Evolutionary conservation across 2,113 vertebrate species (phyloP).

Genomic region (Gavia stellata): DNA sequence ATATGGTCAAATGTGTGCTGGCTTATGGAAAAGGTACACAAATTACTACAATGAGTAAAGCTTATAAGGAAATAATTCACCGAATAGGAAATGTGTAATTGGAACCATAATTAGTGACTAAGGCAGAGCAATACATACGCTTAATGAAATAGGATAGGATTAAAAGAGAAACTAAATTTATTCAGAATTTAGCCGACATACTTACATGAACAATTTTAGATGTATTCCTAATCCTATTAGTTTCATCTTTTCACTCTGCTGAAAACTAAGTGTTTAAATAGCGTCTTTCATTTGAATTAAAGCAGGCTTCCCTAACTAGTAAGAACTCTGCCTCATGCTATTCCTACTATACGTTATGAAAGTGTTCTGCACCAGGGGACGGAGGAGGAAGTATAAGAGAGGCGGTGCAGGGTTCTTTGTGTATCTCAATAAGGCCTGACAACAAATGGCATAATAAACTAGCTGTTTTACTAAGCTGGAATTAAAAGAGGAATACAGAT

Average conservation of each 20-base stretch:
- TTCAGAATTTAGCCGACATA: neutral
- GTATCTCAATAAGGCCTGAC: neutral
- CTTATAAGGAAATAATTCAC: constrained; percentile 27
- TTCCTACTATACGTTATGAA: neutral
- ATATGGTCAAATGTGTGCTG: constrained; percentile 12
- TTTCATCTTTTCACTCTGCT: neutral
- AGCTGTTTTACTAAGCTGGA: neutral
- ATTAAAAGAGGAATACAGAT: neutral
- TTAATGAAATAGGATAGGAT: constrained; percentile 18
- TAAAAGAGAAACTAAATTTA: constrained; percentile 17
- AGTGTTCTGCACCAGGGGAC: neutral
- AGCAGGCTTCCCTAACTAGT: neutral
- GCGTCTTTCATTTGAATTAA: neutral
- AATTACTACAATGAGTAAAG: neutral
- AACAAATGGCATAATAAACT: neutral
- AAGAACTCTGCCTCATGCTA: neutral
- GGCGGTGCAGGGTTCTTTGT: neutral
- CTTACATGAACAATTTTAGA: neutral
- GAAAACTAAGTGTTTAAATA: neutral
- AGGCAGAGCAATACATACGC: neutral
- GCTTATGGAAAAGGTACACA: constrained; percentile 27
- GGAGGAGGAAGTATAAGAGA: neutral
- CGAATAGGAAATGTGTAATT: neutral
- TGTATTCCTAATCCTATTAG: neutral
- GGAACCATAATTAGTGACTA: constrained; percentile 33